A percentile compares a stretch with the other conserved stretches of the same genome.
Conservation (phyloP, 2,113 vertebrate species). For the Sardina pilchardus region DNA sequence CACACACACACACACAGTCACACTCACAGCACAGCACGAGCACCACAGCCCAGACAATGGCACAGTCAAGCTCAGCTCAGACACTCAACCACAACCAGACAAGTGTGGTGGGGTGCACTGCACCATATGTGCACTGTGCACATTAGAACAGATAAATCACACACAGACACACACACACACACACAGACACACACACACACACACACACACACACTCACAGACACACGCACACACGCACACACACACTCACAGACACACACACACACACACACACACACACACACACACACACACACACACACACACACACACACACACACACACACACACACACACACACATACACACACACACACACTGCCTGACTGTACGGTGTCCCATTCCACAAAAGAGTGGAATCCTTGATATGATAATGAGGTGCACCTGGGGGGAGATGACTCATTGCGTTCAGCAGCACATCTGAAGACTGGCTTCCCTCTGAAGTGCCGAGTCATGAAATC, state of each 20-base stretch:
- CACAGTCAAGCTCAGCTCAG: not conserved
- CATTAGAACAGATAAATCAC: not conserved
- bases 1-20: no score
- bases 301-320: not conserved
- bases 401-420: not conserved
- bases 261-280: not conserved
- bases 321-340: not conserved
- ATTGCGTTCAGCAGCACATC: not conserved
- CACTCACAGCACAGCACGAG: not conserved
- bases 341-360: not conserved
- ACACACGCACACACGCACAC: not conserved
- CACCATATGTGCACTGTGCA: not conserved
- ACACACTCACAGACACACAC: not conserved
- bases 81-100: not conserved
- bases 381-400: not conserved
- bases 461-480: not conserved
- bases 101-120: not conserved
- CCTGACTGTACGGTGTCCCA: not conserved
- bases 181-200: not conserved
- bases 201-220: not conserved
- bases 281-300: not conserved
- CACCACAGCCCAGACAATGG: not conserved
- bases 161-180: not conserved
- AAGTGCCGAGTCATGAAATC: not conserved
- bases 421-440: conserved; percentile 5